Evolutionary conservation across 2,113 vertebrate genomes (phyloP), one percentile per base, ranked within the genome.

Genomic region (Scatophagus argus): DNA sequence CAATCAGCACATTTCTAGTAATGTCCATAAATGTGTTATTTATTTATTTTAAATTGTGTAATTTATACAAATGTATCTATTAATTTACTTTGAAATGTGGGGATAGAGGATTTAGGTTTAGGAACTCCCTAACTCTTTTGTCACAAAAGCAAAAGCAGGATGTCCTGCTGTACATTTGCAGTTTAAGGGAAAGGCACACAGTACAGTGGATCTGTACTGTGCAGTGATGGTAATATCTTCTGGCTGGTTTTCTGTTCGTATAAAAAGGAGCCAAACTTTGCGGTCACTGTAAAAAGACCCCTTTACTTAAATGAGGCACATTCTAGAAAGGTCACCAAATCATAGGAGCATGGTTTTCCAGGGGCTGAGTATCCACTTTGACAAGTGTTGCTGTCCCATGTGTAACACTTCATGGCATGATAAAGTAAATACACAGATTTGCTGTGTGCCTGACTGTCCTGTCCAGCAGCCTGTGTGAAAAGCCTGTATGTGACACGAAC

Each of bases 401-500:
- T 87, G 93, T 85, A 86, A 93, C 87, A 78, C 89, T 77, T 81
- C 77, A 75, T 73, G 87, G 80, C 88, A 85, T 88, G 82, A 89
- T 85, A 88, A 89, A 90, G 91, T 87, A 87, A 88, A 85, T 93
- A 89, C 91, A 87, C 86, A 90, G 91, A 88, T 90, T 87, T 91
- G 85, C 85, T 56, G 64, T 91, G 85, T 75, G 85, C 79, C 89
- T 85, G 76, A 82, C 80, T 79, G 83, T 88, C 88, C 87, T 88
- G 87, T 91, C 87, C 83, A 58, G 83, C 84, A 75, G 81, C 73
- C 54, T 67, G 88, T 86, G 89, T 90, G 91, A 93, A 93, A 88
- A 89, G 88, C 80, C 68, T 93, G 49, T 32, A 87, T 70, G 85
- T 90, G 92, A 84, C 92, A 84, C 87, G 87, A 83, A 84, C 87